Base-by-base conservation (phyloP, 2,888 invertebrate species). In the Apamea crenata region DNA sequence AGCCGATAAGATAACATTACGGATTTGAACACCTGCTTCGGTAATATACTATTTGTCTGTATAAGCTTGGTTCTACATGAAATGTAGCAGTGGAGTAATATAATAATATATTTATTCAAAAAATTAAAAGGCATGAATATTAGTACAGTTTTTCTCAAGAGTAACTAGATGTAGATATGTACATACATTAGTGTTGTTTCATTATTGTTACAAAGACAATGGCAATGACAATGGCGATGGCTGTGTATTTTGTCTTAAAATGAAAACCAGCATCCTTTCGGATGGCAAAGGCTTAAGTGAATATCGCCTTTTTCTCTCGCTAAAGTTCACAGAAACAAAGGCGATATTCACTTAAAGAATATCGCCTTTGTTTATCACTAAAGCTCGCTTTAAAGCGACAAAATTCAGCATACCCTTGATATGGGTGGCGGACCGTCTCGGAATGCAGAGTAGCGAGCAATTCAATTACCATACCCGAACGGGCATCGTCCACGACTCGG, bases 391-490 rank as follows among this genome's bases (percentile, higher is more conserved):
- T 44, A 44, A 50, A 50, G 50, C 18, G 40, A 63, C 32, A 68
- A 74, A 63, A 74, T 59, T 73, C 63, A 67, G 74, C 68, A 74
- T 77, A 61, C 44, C 53, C 68, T 40, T 68, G 50, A 32, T 81
- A 74, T 80, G 79, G 80, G 84, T 77, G 77, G 84, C 63, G 77
- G 65, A 68, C 65, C 53, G 71, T 75, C 79, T 69, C 56, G 78
- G 87, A 88, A 87, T 87, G 88, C 78, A 77, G 83, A 77, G 80
- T 82, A 86, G 77, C 82, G 81, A 71, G 80, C 87, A 77, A 78
- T 80, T 80, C 77, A 82, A 88, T 90, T 89, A 86, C 81, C 88
- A 90, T 90, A 86, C 70, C 73, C 83, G 77, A 74, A 80, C 77
- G 78, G 79, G 74, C 68, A 77, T 78, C 77, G 80, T 74, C 77